Evolutionary conservation across 2,797 vertebrate species (phyloP), one percentile per base, ranked within the genome.

Genomic region (Enteromius paludinosus): DNA sequence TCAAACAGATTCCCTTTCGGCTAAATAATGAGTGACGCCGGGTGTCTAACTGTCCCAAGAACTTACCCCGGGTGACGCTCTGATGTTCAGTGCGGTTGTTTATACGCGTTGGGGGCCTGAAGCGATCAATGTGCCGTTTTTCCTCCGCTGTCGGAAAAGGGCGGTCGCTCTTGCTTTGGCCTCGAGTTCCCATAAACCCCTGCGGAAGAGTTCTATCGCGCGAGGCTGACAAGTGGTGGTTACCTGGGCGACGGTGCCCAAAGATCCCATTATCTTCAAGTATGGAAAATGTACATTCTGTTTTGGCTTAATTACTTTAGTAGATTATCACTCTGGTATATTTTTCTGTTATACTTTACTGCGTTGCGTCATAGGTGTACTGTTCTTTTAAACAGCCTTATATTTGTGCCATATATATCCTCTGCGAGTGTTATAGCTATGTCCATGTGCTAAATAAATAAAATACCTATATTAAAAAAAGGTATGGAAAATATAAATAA

Each of bases 161-260:
- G 95, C 95, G 95, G 94, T 92, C 93, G 90, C 87, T 92, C 73
- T 68, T 61, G 79, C 59, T 80, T 49, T 23, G 90, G 93, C 89
- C 95, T 96, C 92, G 25, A 90, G 84, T 93, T 96, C 96, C 96
- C 95, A 94, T 79, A 91, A 94, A 52, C 83, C 94, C 80, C 89
- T 91, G 93, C 93, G 45, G 2, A 0, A 84, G 38, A 88, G 91
- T 89, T 90, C 90, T 20, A 38, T 76, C 61, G 15, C 82, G 70
- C 84, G 93, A 93, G 92, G 92, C 92, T 82, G 52, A 69, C 4
- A 52, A 25, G 1, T 30, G 1, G n/a, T 43, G 14, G 75, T 74
- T 81, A 65, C 86, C 33, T n/a, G n/a, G n/a, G 64, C 52, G 79
- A 79, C 54, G 10, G 4, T 61, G 30, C 6, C 1, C 10, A 38